A percentile compares a stretch with the other conserved stretches of the same genome.
Evolutionary conservation across 1,140 invertebrate species (phyloP).

Genomic region (Magallana angulata): DNA sequence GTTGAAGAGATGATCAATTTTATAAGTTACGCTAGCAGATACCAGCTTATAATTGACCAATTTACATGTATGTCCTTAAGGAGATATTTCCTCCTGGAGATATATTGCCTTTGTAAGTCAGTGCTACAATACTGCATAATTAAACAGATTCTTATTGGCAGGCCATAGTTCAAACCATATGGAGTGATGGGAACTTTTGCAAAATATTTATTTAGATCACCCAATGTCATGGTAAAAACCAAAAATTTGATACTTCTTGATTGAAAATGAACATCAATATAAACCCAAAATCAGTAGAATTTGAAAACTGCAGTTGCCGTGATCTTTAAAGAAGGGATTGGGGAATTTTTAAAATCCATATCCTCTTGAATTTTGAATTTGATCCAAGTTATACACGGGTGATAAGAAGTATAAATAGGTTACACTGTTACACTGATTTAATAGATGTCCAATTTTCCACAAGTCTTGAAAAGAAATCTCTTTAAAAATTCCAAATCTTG

Average conservation of each 20-base stretch:
- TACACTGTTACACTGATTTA: slow-evolving; percentile 21
- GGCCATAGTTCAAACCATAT: neutral
- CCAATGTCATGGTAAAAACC: no score
- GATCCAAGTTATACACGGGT: slow-evolving; percentile 21
- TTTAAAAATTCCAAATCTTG: slow-evolving; percentile 7
- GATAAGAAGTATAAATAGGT: slow-evolving; percentile 29
- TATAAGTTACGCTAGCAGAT: slow-evolving; percentile 33
- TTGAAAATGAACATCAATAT: no score
- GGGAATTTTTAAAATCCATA: neutral
- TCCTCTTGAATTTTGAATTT: slow-evolving; percentile 16
- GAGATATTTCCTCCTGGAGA: neutral
- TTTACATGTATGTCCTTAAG: slow-evolving; percentile 18
- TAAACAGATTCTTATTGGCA: neutral
- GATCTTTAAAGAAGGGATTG: slow-evolving; percentile 11
- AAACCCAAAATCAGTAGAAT: no score
- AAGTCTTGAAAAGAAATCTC: neutral
- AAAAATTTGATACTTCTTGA: no score
- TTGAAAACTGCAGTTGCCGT: no score
- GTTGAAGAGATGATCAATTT: slow-evolving; percentile 31
- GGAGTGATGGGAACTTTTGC: no score
- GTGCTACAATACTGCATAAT: neutral
- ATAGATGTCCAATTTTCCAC: slow-evolving; percentile 3
- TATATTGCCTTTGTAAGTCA: neutral
- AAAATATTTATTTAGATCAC: no score
- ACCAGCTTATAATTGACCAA: slow-evolving; percentile 30